Conservation (phyloP, 2,113 vertebrate genomes). For the Typhlomys cinereus region DNA sequence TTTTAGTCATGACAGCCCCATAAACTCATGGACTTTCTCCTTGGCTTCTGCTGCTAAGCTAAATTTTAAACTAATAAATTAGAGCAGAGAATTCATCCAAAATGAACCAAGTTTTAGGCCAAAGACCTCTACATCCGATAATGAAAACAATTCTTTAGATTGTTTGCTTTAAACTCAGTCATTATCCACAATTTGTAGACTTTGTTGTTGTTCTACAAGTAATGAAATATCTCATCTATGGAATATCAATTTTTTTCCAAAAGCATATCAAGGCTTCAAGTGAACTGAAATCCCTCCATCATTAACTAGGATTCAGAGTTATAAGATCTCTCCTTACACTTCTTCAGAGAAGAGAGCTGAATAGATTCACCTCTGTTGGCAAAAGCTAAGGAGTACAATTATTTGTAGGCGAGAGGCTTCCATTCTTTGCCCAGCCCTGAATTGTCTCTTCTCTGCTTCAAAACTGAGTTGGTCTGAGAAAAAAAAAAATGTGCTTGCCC, state of each 20-base stretch:
- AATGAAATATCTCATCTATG: constrained; percentile 38
- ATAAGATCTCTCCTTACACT: not conserved
- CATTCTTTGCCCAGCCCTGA: not conserved
- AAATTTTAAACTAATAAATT: constrained; percentile 3
- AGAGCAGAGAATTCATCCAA: not conserved
- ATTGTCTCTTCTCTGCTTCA: not conserved
- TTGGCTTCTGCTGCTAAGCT: constrained; percentile 17
- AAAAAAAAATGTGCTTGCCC: not conserved
- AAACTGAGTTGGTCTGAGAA: not conserved
- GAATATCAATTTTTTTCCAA: not conserved
- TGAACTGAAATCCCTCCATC: constrained; percentile 4
- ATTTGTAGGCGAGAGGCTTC: not conserved
- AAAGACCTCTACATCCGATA: constrained; percentile 20
- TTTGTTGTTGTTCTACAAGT: not conserved
- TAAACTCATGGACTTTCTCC: not conserved
- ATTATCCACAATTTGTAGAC: not conserved
- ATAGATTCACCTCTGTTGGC: not conserved
- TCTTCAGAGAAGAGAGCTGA: not conserved
- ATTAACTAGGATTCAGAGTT: not conserved
- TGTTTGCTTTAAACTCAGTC: not conserved
- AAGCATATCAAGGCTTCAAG: not conserved
- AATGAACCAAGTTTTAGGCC: not conserved
- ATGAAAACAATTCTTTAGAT: not conserved
- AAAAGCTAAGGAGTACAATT: not conserved
- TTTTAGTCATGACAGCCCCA: not conserved